Conservation (phyloP, 35 echinoderm and acorn worm species). For the Apostichopus parvimensis region DNA sequence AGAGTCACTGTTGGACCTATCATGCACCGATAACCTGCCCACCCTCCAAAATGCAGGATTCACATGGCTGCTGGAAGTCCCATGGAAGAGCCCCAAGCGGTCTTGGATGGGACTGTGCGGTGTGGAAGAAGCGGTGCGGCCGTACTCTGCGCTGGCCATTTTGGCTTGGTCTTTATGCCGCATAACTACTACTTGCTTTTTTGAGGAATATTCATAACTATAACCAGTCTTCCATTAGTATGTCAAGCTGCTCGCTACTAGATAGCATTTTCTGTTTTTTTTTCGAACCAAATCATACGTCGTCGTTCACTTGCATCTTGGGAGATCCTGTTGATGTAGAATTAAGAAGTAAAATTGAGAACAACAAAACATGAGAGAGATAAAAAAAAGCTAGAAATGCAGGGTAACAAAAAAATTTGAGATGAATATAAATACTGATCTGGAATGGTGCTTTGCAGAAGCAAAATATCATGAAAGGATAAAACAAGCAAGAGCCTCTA, state of each 20-base stretch:
- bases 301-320: neutral
- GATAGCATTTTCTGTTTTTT: too few species aligned
- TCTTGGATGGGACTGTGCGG: constrained; percentile 66
- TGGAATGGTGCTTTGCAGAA: too few species aligned
- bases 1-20: constrained; percentile 94
- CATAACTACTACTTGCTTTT: constrained; percentile 13
- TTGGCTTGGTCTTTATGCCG: constrained; percentile 27
- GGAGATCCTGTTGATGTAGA: neutral
- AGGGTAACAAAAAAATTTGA: too few species aligned
- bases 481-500: too few species aligned
- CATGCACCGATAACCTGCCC: constrained; percentile 77
- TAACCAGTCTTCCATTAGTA: neutral
- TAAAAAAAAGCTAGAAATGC: too few species aligned
- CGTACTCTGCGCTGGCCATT: constrained; percentile 49
- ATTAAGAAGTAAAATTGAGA: too few species aligned
- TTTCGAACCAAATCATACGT: too few species aligned
- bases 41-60: constrained; percentile 70
- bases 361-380: too few species aligned
- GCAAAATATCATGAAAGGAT: too few species aligned
- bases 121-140: constrained; percentile 28
- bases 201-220: constrained; percentile 5
- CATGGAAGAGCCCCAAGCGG: constrained; percentile 72
- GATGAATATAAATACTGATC: too few species aligned
- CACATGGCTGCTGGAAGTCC: constrained; percentile 31
- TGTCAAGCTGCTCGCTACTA: neutral